phyloP scores from a whole-genome alignment of 2,888 invertebrate genomes.

The Pantelozetes paolii region DNA sequence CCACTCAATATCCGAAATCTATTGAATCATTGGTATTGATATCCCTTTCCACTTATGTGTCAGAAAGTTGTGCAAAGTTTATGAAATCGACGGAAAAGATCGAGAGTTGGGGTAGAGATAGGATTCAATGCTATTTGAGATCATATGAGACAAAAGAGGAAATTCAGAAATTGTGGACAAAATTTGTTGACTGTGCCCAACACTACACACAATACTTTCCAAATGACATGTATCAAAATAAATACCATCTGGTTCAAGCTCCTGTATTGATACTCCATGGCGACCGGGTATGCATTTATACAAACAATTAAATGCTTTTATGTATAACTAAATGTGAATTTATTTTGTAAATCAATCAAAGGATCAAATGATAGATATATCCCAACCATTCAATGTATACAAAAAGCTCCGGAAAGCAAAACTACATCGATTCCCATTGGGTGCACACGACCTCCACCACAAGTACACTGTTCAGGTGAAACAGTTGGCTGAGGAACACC shows the following conservation, averaged over 20 bases:
- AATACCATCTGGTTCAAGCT: background rate
- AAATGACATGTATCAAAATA: background rate
- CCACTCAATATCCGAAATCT: slow-evolving; percentile 50
- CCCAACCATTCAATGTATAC: background rate
- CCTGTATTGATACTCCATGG: background rate
- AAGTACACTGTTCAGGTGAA: background rate
- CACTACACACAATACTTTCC: background rate
- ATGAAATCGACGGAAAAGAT: background rate
- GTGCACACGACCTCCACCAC: background rate
- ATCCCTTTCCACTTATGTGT: background rate
- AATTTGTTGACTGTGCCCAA: background rate
- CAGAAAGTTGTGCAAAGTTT: background rate
- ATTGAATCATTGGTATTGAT: slow-evolving; percentile 49
- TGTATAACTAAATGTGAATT: too few relatives aligned
- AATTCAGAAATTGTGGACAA: slow-evolving; percentile 2
- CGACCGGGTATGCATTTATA: slow-evolving; percentile 3
- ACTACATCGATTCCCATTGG: background rate
- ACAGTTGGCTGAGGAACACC: too few relatives aligned
- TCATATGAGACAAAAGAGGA: background rate
- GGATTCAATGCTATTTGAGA: background rate
- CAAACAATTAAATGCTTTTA: too few relatives aligned
- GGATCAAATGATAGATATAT: background rate
- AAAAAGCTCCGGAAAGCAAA: background rate
- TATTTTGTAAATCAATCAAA: too few relatives aligned
- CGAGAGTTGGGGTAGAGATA: background rate